A percentile compares a stretch with the other conserved stretches of the same genome.
Conservation (phyloP, 1,140 invertebrate genomes). For the Steinernema khuongi region DNA sequence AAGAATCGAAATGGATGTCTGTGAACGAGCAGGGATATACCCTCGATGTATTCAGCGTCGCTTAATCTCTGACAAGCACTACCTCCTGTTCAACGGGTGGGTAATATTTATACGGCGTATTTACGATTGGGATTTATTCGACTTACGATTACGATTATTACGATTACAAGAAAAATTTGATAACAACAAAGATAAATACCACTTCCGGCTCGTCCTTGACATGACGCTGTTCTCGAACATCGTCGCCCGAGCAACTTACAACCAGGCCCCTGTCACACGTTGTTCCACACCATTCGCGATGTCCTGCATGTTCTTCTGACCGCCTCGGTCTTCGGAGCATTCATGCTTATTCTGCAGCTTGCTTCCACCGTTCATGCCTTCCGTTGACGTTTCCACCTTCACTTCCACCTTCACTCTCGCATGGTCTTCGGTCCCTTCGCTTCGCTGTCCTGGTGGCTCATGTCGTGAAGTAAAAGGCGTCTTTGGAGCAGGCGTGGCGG, state of each 20-base stretch:
- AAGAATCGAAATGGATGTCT: too few relatives aligned
- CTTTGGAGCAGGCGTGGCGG: conserved; percentile 31
- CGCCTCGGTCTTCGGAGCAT: conserved; percentile 88
- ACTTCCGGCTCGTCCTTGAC: conserved; percentile 16
- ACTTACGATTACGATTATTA: too few relatives aligned
- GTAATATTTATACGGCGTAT: too few relatives aligned
- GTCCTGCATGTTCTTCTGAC: conserved; percentile 79
- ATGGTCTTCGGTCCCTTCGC: conserved; percentile 25
- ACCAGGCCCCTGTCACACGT: conserved; percentile 53
- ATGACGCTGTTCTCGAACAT: conserved; percentile 19
- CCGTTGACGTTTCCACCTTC: conserved; percentile 37
- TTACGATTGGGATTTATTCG: too few relatives aligned
- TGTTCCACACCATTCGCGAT: conserved; percentile 51
- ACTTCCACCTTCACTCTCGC: conserved; percentile 17
- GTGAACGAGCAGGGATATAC: too few relatives aligned
- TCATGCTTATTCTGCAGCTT: conserved; percentile 95
- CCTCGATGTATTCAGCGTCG: too few relatives aligned
- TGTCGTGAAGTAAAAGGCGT: neutral
- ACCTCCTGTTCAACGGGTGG: too few relatives aligned
- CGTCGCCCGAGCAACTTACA: conserved; percentile 43
- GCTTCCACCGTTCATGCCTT: conserved; percentile 69
- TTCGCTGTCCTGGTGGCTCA: conserved; percentile 2
- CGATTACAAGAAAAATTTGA: too few relatives aligned
- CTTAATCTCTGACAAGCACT: too few relatives aligned
- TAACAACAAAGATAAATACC: conserved; percentile 21